Evolutionary conservation across 2,888 invertebrate genomes (phyloP).

Genomic region (Panzeria rudis): DNA sequence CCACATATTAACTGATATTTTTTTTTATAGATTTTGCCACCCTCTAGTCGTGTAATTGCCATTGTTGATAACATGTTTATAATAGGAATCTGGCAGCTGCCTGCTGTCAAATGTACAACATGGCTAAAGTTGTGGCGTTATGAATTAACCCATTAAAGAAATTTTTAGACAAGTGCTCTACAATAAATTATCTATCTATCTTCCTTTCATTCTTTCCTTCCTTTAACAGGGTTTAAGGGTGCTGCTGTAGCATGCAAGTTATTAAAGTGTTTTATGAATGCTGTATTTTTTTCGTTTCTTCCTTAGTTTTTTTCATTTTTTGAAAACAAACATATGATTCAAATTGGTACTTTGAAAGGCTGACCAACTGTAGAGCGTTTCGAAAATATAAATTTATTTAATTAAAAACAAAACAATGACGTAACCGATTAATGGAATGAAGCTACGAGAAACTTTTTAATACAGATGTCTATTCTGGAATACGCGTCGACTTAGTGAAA

Average conservation of each 20-base stretch:
- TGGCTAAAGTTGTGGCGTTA: slow-evolving; percentile 1
- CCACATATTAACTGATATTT: slow-evolving; percentile 11
- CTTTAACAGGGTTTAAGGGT: not conserved
- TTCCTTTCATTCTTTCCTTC: not conserved
- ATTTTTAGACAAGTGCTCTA: slow-evolving; percentile 52
- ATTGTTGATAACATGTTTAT: slow-evolving; percentile 53
- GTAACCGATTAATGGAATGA: too few species aligned
- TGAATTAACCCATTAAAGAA: slow-evolving; percentile 60
- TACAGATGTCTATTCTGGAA: too few species aligned
- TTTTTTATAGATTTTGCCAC: slow-evolving; percentile 22
- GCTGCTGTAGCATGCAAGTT: not conserved
- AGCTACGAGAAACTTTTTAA: too few species aligned
- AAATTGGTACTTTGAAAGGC: not conserved
- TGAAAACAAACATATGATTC: not conserved
- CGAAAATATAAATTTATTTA: too few species aligned
- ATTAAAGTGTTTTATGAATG: not conserved
- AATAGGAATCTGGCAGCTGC: slow-evolving; percentile 57
- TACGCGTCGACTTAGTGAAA: too few species aligned
- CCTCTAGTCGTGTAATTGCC: slow-evolving; percentile 49
- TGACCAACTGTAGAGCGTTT: too few species aligned
- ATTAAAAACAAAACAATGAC: too few species aligned
- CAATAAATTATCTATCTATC: slow-evolving; percentile 22
- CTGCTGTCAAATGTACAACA: slow-evolving; percentile 50
- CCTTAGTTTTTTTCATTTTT: not conserved
- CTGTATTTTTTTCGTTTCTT: not conserved